Evolutionary conservation across 2,888 invertebrate species (phyloP).

Genomic region (Auanema freiburgensis): DNA sequence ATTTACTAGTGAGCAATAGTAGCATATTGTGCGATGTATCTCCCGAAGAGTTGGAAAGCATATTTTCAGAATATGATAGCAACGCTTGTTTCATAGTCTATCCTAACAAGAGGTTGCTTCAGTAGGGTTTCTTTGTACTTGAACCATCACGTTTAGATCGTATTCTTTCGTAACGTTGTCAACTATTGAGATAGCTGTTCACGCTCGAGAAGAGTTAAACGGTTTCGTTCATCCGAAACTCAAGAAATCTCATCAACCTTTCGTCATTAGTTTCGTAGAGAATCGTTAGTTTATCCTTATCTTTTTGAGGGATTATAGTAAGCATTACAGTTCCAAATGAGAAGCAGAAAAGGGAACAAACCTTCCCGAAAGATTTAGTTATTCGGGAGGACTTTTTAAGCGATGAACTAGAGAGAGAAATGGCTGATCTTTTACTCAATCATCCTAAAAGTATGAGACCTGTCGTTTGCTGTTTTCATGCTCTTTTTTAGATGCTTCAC

Average conservation of each 20-base stretch:
- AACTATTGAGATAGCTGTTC: conserved; percentile 25
- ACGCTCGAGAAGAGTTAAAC: conserved; percentile 34
- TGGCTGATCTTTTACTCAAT: conserved; percentile 24
- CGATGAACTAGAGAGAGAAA: conserved; percentile 28
- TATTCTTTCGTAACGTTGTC: conserved; percentile 51
- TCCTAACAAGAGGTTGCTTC: conserved; percentile 49
- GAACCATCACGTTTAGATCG: conserved; percentile 21
- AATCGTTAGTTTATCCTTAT: conserved; percentile 26
- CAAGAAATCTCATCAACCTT: conserved; percentile 43
- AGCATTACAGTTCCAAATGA: conserved; percentile 35
- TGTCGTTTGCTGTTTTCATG: neutral
- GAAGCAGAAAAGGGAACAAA: conserved; percentile 22
- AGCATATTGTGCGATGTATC: conserved; percentile 51
- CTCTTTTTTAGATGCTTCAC: conserved; percentile 18
- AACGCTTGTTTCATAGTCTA: conserved; percentile 40
- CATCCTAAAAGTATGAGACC: conserved; percentile 23
- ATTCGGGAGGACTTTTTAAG: conserved; percentile 46
- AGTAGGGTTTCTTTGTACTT: too few species aligned
- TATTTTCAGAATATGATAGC: conserved; percentile 38
- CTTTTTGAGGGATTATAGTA: neutral
- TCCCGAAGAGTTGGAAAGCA: conserved; percentile 44
- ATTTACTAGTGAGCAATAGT: conserved; percentile 49
- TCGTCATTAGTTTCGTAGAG: conserved; percentile 40
- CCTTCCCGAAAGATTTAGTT: conserved; percentile 42
- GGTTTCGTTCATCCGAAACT: conserved; percentile 32